These are phyloP conservation scores for Vicugna pacos DNA, from an alignment of 2,113 vertebrate species.

Conservation along the genomic window DNA sequence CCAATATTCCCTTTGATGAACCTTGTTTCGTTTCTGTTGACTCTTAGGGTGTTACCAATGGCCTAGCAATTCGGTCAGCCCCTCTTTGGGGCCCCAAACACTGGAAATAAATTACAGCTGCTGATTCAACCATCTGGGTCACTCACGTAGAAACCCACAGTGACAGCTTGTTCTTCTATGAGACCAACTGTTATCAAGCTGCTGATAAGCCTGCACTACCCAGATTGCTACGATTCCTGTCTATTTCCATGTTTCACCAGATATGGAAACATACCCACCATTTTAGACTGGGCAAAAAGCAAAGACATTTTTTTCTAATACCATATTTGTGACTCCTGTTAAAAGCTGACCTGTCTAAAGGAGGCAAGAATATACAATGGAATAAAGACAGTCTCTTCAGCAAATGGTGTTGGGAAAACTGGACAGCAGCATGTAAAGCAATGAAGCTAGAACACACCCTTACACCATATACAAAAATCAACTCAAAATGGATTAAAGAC, in stretches of 20 bases:
- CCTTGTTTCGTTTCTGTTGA: neutral
- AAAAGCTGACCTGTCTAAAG: neutral
- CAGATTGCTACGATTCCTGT: neutral
- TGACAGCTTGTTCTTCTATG: neutral
- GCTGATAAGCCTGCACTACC: neutral
- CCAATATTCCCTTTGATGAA: neutral
- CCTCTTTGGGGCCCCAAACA: neutral
- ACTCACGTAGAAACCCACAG: neutral
- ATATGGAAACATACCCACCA: neutral
- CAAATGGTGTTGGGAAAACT: too few relatives aligned
- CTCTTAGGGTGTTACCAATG: neutral
- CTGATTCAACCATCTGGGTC: neutral
- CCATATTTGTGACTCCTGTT: neutral
- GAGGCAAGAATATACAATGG: too few relatives aligned
- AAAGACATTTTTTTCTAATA: neutral
- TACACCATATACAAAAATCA: too few relatives aligned
- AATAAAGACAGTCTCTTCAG: too few relatives aligned
- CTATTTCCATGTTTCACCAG: neutral
- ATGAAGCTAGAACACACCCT: too few relatives aligned
- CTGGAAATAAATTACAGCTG: neutral
- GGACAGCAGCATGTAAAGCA: too few relatives aligned
- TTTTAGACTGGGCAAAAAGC: neutral
- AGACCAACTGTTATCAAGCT: neutral
- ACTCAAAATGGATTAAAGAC: too few relatives aligned
- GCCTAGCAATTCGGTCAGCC: neutral